Base-by-base conservation (phyloP, 2,888 invertebrate species). In the Sturmia bella region DNA sequence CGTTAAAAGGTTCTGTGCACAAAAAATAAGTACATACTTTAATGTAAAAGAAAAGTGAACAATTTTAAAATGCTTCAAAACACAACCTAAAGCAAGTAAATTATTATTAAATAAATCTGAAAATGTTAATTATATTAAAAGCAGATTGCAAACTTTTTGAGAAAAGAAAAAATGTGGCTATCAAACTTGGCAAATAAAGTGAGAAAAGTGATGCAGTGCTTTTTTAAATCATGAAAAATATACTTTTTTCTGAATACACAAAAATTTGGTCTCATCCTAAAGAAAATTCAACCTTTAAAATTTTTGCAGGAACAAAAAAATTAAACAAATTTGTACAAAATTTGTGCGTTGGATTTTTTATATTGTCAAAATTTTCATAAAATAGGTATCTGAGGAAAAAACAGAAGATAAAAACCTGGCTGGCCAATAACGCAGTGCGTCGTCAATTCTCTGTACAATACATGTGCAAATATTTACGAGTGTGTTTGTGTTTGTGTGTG, bases 361-460 rank as follows among this genome's bases (percentile, higher is more conserved):
- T 66, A 21, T 75, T 64, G 69, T 54, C 59, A 81, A 52, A 64
- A 52, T 68, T 77, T 50, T 17, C 21, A 9, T 41, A 9, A 15
- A 39, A 37, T 13, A n/a, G n/a, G n/a, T n/a, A 45, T 61, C 70
- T 80, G 57, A 21, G 41, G 39, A 19, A 61, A 59, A 59, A 77
- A 64, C 45, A 13, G 27, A 63, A 13, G 27, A 63, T 41, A 15
- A 13, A 24, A 56, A 68, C 7, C 64, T 66, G 50, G 17, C 27
- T 80, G 48, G 11, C 32, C 27, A 70, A 57, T 59, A 77, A 82
- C 69, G 77, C 74, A 82, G 70, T 78, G 74, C 73, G 57, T 78
- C 48, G 68, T 74, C 59, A 7, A 39, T 59, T 79, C 59, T 64
- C 59, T 70, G 50, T 50, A 21, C 24, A 32, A 37, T 43, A 27